Conservation (phyloP, 2,113 vertebrate genomes). For the Casuarius casuarius region DNA sequence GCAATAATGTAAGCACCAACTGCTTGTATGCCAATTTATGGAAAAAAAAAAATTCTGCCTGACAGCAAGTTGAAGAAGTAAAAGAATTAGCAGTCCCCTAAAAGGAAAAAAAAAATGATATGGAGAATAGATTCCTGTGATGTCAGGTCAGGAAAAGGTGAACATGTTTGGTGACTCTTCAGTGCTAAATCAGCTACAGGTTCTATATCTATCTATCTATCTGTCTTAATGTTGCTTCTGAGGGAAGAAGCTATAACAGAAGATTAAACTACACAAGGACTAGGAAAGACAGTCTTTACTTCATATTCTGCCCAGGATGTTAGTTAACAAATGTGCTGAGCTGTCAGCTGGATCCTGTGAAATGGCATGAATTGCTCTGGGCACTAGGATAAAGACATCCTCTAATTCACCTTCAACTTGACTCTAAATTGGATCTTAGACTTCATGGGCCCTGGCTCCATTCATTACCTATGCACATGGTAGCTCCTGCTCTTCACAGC, state of each 20-base stretch:
- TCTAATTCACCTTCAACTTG: not conserved
- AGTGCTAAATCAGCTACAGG: not conserved
- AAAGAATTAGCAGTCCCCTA: not conserved
- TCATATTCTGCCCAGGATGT: not conserved
- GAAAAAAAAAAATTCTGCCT: not conserved
- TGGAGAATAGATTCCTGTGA: not conserved
- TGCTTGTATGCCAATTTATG: not conserved
- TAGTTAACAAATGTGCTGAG: not conserved
- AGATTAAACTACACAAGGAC: not conserved
- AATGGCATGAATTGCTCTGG: not conserved
- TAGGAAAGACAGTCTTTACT: not conserved
- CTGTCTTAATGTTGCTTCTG: not conserved
- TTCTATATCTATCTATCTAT: not conserved
- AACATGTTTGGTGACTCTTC: not conserved
- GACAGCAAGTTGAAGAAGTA: not conserved
- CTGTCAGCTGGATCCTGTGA: not conserved
- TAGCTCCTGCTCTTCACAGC: not conserved
- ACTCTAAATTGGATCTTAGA: not conserved
- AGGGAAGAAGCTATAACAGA: not conserved
- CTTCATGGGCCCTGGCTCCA: not conserved
- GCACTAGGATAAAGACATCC: not conserved
- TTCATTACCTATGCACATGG: not conserved
- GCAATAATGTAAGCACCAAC: not conserved
- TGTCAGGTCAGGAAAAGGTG: not conserved
- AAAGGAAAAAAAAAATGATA: not conserved